Evolutionary conservation across 2,888 invertebrate genomes (phyloP).

Genomic region (Sinodicranocentrus sp.): DNA sequence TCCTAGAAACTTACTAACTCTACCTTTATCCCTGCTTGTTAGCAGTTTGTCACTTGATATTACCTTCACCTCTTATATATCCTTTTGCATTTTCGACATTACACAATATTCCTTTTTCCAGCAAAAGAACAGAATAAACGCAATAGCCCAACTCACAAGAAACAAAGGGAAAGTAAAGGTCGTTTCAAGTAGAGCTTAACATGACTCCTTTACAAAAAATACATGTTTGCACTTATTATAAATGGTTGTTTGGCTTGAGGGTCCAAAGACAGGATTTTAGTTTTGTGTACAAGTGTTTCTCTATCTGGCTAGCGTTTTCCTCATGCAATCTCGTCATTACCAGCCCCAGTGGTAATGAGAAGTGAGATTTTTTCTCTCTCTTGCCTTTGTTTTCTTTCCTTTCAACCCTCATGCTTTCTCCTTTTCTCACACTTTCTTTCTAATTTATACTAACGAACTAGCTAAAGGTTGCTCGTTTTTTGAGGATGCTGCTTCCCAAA

Average conservation of each 20-base stretch:
- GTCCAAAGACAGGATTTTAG: background rate
- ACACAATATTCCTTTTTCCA: conserved; percentile 13
- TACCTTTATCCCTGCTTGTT: no score
- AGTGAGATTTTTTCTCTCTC: conserved; percentile 66
- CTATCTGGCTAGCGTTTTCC: conserved; percentile 35
- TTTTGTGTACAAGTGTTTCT: background rate
- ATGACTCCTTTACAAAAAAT: conserved; percentile 8
- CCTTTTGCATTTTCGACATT: no score
- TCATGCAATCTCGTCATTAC: conserved; percentile 76
- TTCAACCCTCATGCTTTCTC: background rate
- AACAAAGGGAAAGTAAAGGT: conserved; percentile 32
- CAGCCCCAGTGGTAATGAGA: conserved; percentile 71
- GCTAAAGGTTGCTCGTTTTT: background rate
- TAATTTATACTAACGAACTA: background rate
- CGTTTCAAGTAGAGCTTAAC: conserved; percentile 44
- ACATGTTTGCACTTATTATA: conserved; percentile 47
- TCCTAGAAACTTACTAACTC: no score
- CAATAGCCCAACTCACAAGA: background rate
- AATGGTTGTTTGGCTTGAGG: conserved; percentile 4
- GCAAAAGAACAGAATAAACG: background rate
- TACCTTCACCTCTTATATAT: background rate
- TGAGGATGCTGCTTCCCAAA: background rate
- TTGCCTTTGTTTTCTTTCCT: conserved; percentile 41
- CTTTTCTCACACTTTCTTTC: conserved; percentile 7
- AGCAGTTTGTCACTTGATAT: conserved; percentile 28